A percentile compares a stretch with the other conserved stretches of the same genome.
Evolutionary conservation across 1,140 invertebrate genomes (phyloP).

Genomic region (Drosophila repletoides): DNA sequence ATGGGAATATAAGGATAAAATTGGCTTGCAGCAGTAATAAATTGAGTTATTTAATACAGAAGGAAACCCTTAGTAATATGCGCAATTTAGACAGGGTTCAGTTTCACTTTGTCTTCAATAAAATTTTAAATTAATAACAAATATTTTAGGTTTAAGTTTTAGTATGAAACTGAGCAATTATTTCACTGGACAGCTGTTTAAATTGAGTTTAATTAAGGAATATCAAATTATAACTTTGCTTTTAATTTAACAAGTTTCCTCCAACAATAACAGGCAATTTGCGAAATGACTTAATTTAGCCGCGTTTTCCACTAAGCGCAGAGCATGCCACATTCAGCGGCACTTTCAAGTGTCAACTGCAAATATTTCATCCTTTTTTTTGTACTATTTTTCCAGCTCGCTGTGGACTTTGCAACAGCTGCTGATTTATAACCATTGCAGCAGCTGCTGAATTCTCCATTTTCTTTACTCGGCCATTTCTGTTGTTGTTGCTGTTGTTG

Average conservation of each 20-base stretch:
- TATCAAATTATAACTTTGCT: too few species aligned
- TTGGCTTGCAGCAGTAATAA: neutral
- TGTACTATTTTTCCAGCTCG: neutral
- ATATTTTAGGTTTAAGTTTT: too few species aligned
- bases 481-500: slow-evolving; percentile 9
- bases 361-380: slow-evolving; percentile 14
- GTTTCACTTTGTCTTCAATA: neutral
- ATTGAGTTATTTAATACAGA: neutral
- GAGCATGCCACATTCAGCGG: neutral
- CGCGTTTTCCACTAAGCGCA: neutral
- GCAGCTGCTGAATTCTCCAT: neutral
- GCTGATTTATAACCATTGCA: slow-evolving; percentile 29
- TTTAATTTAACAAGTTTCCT: neutral
- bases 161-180: too few species aligned
- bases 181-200: too few species aligned
- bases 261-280: neutral
- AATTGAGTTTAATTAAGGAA: too few species aligned
- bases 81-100: neutral
- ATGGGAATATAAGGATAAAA: neutral
- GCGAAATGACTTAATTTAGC: slow-evolving; percentile 7
- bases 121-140: too few species aligned
- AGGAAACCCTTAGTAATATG: neutral
- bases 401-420: slow-evolving; percentile 18
- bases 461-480: slow-evolving; percentile 34
- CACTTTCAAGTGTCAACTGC: slow-evolving; percentile 10